Evolutionary conservation across 1,140 invertebrate genomes (phyloP).

Genomic region (Zaprionus davidi): DNA sequence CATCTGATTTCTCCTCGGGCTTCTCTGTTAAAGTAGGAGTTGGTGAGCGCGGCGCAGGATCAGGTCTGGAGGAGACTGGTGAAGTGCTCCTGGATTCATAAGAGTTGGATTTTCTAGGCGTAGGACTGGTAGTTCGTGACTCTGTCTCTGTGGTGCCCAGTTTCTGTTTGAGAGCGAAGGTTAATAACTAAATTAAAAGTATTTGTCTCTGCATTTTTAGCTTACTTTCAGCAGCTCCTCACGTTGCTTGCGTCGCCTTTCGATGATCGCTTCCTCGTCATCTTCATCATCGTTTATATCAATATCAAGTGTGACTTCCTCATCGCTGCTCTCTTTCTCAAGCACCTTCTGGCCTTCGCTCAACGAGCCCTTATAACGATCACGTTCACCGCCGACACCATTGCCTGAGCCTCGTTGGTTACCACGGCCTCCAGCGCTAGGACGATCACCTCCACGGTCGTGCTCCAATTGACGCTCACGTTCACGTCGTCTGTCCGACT

Average conservation of each 20-base stretch:
- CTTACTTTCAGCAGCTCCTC: slow-evolving; percentile 94
- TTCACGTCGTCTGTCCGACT: slow-evolving; percentile 73
- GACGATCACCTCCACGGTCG: slow-evolving; percentile 56
- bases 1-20: slow-evolving; percentile 22
- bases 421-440: slow-evolving; percentile 68
- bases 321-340: slow-evolving; percentile 87
- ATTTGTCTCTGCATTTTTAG: neutral
- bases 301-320: slow-evolving; percentile 87
- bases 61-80: slow-evolving; percentile 43
- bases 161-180: slow-evolving; percentile 48
- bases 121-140: slow-evolving; percentile 42
- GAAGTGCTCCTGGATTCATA: slow-evolving; percentile 66
- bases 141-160: slow-evolving; percentile 52
- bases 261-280: slow-evolving; percentile 97
- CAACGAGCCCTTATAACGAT: slow-evolving; percentile 88
- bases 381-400: slow-evolving; percentile 66
- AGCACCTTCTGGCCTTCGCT: slow-evolving; percentile 91
- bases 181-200: neutral
- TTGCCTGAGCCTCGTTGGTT: slow-evolving; percentile 65
- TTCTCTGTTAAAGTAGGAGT: slow-evolving; percentile 42
- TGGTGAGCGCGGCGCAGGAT: slow-evolving; percentile 39
- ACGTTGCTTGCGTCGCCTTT: slow-evolving; percentile 93
- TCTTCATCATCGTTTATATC: slow-evolving; percentile 96
- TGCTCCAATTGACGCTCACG: slow-evolving; percentile 66
- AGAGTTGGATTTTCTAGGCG: slow-evolving; percentile 65